Evolutionary conservation across 2,888 invertebrate species (phyloP).

Genomic region (Acanthoscelides obtectus): DNA sequence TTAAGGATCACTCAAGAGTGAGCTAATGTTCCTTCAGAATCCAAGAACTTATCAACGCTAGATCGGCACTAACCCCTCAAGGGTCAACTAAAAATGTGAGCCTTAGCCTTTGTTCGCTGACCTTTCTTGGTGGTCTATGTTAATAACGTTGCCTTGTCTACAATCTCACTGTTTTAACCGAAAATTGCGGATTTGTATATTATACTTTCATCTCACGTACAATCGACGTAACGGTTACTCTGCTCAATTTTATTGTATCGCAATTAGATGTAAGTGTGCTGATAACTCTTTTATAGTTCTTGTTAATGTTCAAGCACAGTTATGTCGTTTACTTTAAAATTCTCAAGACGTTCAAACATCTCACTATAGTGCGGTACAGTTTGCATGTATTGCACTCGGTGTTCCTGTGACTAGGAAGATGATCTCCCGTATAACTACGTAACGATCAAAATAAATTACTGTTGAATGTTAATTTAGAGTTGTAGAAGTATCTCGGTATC

Average conservation of each 20-base stretch:
- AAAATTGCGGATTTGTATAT: neutral
- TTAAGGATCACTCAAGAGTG: too few species aligned
- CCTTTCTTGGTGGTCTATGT: too few species aligned
- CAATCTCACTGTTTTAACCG: neutral
- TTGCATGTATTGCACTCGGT: neutral
- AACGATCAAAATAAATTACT: too few species aligned
- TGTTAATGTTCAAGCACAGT: neutral
- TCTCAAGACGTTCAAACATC: neutral
- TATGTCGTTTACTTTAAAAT: neutral
- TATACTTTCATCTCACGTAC: neutral
- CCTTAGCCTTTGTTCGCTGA: too few species aligned
- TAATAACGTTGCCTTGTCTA: too few species aligned
- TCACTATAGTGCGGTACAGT: neutral
- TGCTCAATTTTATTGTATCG: neutral
- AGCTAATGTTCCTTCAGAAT: too few species aligned
- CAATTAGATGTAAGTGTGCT: neutral
- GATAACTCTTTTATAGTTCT: neutral
- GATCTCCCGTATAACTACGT: too few species aligned
- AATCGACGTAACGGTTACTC: neutral
- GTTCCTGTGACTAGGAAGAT: neutral
- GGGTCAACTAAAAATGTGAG: too few species aligned
- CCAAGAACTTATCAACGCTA: too few species aligned
- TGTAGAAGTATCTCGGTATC: too few species aligned
- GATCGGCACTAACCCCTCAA: too few species aligned
- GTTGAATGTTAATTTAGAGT: too few species aligned